Conservation (phyloP, 2,888 invertebrate species). For the Leistus spinibarbis region DNA sequence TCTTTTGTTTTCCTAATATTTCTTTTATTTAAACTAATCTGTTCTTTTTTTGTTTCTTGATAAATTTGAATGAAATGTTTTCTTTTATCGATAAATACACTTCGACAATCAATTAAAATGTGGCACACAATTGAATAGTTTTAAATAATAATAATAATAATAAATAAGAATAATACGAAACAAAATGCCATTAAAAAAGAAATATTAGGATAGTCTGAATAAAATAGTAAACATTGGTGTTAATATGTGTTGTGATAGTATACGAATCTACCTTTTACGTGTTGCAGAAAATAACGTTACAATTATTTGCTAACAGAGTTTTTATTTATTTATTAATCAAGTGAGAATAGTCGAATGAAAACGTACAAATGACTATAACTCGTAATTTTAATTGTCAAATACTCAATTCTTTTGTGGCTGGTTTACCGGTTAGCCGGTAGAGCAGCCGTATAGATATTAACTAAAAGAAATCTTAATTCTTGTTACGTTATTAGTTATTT, state of each 20-base stretch:
- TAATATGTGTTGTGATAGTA: conserved; percentile 35
- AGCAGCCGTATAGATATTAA: too few relatives aligned
- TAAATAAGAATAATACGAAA: conserved; percentile 12
- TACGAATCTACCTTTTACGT: conserved; percentile 25
- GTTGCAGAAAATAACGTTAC: neutral
- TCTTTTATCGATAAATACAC: conserved; percentile 13
- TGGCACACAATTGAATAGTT: conserved; percentile 20
- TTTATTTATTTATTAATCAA: neutral
- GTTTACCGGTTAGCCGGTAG: too few relatives aligned
- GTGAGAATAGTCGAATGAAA: neutral
- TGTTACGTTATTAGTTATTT: neutral
- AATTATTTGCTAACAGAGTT: neutral
- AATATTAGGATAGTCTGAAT: conserved; percentile 27
- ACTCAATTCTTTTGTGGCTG: neutral
- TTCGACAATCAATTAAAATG: conserved; percentile 30
- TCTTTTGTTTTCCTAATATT: conserved; percentile 29
- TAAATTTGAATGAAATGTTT: conserved; percentile 1
- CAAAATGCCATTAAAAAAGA: conserved; percentile 15
- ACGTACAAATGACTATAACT: neutral
- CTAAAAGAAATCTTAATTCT: neutral
- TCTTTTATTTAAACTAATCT: conserved; percentile 10
- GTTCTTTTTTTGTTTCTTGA: neutral
- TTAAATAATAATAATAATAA: conserved; percentile 20
- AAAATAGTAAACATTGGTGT: conserved; percentile 9
- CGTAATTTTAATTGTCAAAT: neutral